These are phyloP conservation scores for Platycheirus rosarum DNA, from an alignment of 2,888 invertebrate species.

Conservation along the genomic window DNA sequence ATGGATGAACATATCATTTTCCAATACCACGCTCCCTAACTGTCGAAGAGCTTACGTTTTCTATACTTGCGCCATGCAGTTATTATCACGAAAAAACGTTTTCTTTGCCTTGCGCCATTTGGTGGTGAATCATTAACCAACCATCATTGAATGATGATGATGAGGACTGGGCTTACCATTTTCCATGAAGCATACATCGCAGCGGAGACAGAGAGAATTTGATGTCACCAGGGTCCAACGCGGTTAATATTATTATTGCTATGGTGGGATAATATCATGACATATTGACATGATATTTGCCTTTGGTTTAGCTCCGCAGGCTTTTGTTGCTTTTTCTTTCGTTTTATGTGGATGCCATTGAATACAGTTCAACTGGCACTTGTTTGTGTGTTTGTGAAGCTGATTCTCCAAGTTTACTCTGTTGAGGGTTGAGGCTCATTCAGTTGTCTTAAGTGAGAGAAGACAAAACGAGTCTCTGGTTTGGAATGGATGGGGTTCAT, in stretches of 20 bases:
- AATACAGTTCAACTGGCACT: conserved; percentile 25
- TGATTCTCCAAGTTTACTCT: not conserved
- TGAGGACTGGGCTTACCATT: conserved; percentile 44
- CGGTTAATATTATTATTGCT: conserved; percentile 73
- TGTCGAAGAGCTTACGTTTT: conserved; percentile 3
- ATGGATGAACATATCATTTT: conserved; percentile 67
- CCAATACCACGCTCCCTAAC: conserved; percentile 63
- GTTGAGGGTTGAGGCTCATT: conserved; percentile 33
- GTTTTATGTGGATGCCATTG: conserved; percentile 17
- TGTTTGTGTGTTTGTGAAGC: not conserved
- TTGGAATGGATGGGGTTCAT: conserved; percentile 30
- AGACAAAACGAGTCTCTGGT: conserved; percentile 53
- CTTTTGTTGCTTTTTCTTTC: conserved; percentile 1
- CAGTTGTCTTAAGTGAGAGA: conserved; percentile 48
- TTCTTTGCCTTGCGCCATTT: conserved; percentile 38
- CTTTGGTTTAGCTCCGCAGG: conserved; percentile 56
- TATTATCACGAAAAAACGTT: conserved; percentile 46
- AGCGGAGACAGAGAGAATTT: conserved; percentile 33
- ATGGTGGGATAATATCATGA: conserved; percentile 74
- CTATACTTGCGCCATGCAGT: conserved; percentile 1
- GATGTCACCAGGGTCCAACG: conserved; percentile 72
- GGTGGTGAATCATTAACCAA: conserved; percentile 39
- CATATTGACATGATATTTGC: conserved; percentile 74
- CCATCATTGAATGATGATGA: conserved; percentile 46
- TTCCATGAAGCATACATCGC: not conserved